phyloP scores from a whole-genome alignment of 2,888 invertebrate genomes.

The Poecilobothrus nobilitatus region DNA sequence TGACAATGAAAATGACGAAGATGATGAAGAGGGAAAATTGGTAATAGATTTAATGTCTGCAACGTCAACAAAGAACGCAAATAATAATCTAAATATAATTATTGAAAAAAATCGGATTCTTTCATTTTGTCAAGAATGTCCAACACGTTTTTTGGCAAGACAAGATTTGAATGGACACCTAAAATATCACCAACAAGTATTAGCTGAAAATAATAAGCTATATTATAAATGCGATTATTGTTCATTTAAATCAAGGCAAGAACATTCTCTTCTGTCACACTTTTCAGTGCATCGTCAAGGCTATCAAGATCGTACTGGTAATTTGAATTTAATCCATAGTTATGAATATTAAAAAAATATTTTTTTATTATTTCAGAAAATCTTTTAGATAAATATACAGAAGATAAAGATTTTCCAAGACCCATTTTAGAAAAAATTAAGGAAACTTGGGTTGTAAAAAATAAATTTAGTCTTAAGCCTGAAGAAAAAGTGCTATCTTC shows the following conservation, averaged over 20 bases:
- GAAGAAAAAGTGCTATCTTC: no score
- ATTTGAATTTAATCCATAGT: not conserved
- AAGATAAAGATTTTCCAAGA: not conserved
- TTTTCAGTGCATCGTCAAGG: constrained; percentile 52
- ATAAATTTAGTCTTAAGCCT: not conserved
- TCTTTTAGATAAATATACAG: not conserved
- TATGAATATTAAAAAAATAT: no score
- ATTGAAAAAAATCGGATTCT: constrained; percentile 26
- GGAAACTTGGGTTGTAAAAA: not conserved
- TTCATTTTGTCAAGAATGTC: constrained; percentile 73
- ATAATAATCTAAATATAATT: constrained; percentile 27
- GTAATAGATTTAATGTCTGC: constrained; percentile 43
- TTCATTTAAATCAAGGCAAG: constrained; percentile 65
- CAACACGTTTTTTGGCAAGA: constrained; percentile 57
- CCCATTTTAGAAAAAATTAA: not conserved
- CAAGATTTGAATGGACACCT: constrained; percentile 7
- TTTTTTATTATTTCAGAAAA: not conserved
- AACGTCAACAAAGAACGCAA: constrained; percentile 41
- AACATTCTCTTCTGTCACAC: constrained; percentile 60
- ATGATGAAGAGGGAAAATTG: constrained; percentile 7
- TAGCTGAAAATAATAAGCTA: constrained; percentile 20
- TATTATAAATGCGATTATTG: constrained; percentile 66
- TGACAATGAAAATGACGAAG: not conserved
- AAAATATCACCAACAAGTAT: not conserved
- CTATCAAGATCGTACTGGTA: constrained; percentile 7